phyloP scores from a whole-genome alignment of 1,140 invertebrate species.

The Drosophila subobscura region DNA sequence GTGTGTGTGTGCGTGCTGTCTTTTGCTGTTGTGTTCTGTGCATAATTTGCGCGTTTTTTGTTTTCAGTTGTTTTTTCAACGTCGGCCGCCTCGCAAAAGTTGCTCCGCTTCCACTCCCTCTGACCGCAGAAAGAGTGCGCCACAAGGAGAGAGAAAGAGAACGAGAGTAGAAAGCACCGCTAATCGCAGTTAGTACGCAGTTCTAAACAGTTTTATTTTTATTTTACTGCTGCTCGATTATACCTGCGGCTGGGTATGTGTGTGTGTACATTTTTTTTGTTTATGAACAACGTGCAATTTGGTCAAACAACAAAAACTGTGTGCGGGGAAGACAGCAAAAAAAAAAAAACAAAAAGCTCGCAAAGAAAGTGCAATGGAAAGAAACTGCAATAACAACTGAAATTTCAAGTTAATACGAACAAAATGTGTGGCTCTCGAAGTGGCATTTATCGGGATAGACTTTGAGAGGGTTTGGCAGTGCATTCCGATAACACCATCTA shows the following conservation, averaged over 20 bases:
- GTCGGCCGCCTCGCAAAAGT: constrained; percentile 72
- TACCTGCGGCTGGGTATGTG: constrained; percentile 7
- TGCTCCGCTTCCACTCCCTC: constrained; percentile 23
- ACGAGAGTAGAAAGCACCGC: constrained; percentile 44
- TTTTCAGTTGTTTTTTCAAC: constrained; percentile 80
- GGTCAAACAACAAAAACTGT: constrained; percentile 31
- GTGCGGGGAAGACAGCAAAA: constrained; percentile 21
- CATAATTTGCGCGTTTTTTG: constrained; percentile 79
- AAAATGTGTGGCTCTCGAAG: constrained; percentile 5
- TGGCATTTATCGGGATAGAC: neutral
- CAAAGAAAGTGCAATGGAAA: constrained; percentile 8
- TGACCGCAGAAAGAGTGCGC: constrained; percentile 33
- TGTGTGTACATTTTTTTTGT: constrained; percentile 31
- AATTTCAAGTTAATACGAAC: neutral
- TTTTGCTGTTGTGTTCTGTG: constrained; percentile 65
- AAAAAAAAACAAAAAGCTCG: constrained; percentile 18
- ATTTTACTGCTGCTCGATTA: constrained; percentile 33
- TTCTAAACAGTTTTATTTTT: constrained; percentile 39
- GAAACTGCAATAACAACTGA: constrained; percentile 25
- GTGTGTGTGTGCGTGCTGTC: constrained; percentile 19
- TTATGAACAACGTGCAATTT: constrained; percentile 64
- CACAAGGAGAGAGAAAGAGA: constrained; percentile 27
- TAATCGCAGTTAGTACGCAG: constrained; percentile 68
- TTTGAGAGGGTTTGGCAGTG: neutral
- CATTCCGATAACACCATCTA: too few species aligned